These are phyloP conservation scores for Orchestes rusci DNA, from an alignment of 2,888 invertebrate species.

Conservation along the genomic window DNA sequence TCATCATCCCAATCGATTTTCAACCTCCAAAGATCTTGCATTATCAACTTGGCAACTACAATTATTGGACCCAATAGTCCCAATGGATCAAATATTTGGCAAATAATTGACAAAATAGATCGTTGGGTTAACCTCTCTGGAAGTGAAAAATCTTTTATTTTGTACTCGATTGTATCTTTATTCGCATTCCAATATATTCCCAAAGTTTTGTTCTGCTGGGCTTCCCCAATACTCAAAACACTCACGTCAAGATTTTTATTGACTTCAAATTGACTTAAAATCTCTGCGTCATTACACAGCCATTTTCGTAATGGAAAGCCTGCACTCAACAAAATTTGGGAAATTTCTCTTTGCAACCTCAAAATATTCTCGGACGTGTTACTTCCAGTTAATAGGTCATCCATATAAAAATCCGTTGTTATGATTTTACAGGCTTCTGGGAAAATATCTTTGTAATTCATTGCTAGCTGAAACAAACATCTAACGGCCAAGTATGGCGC, in stretches of 20 bases:
- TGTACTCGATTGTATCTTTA: too few species aligned
- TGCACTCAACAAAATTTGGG: neutral
- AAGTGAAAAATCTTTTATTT: too few species aligned
- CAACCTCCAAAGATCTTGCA: neutral
- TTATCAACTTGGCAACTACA: neutral
- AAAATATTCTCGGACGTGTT: too few species aligned
- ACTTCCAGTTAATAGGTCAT: neutral
- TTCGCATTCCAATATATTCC: too few species aligned
- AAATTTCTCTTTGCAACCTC: too few species aligned
- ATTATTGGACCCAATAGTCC: neutral
- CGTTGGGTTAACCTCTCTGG: too few species aligned
- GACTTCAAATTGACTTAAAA: neutral
- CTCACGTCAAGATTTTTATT: neutral
- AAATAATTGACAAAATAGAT: too few species aligned
- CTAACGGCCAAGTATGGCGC: slow-evolving; percentile 3
- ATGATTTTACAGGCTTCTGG: too few species aligned
- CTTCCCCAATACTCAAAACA: neutral
- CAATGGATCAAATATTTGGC: too few species aligned
- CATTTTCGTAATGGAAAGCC: neutral
- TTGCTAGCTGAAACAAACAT: slow-evolving; percentile 1
- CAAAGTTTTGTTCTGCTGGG: neutral
- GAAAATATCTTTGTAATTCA: too few species aligned
- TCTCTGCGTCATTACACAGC: neutral
- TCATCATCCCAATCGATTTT: neutral
- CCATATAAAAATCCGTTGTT: too few species aligned